A percentile compares a stretch with the other conserved stretches of the same genome.
Evolutionary conservation across 2,113 vertebrate genomes (phyloP).

Genomic region (Morphnarchus princeps): DNA sequence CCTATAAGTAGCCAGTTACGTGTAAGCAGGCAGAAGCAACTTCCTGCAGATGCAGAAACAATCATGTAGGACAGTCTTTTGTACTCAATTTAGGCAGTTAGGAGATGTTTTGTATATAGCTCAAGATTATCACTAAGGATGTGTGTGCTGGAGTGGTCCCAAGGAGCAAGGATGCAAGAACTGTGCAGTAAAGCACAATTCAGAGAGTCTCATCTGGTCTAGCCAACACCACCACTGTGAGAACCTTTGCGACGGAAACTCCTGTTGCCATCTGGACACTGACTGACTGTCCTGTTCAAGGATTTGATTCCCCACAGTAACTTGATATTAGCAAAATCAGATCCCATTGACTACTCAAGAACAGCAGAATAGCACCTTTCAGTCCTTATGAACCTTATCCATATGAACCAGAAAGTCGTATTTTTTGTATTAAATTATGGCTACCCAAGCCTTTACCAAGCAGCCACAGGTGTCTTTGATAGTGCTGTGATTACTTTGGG

Average conservation of each 20-base stretch:
- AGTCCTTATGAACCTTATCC: not conserved
- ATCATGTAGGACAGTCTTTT: not conserved
- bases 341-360: not conserved
- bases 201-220: not conserved
- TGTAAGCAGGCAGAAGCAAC: not conserved
- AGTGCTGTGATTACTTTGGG: not conserved
- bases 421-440: not conserved
- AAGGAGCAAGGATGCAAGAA: not conserved
- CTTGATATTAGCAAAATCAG: not conserved
- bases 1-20: not conserved
- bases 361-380: not conserved
- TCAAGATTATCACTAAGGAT: not conserved
- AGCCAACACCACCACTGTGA: not conserved
- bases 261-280: not conserved
- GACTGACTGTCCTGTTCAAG: not conserved
- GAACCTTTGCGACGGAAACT: not conserved
- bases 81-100: not conserved
- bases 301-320: not conserved
- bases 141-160: rapidly evolving
- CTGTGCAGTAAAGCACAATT: not conserved
- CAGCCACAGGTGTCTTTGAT: not conserved
- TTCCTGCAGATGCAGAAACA: not conserved
- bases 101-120: not conserved
- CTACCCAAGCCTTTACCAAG: not conserved
- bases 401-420: not conserved